These are phyloP conservation scores for Gambusia yucatana DNA, from an alignment of 2,797 vertebrate genomes.

Conservation along the genomic window DNA sequence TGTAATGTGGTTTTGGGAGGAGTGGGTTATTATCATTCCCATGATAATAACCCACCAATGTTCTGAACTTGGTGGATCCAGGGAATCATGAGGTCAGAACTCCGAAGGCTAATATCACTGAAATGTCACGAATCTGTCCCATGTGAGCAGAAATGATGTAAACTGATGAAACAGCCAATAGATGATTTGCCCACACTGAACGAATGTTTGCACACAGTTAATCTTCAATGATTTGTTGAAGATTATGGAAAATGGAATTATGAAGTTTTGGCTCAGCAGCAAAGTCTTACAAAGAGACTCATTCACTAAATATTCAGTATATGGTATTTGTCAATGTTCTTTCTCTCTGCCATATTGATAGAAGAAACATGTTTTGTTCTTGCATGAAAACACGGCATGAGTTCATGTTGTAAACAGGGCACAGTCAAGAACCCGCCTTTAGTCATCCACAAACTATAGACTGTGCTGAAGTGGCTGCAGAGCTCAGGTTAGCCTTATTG, in stretches of 20 bases:
- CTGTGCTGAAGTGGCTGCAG: slow-evolving; percentile 21
- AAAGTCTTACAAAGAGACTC: slow-evolving; percentile 27
- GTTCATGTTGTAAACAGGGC: neutral
- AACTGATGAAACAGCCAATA: slow-evolving; percentile 36
- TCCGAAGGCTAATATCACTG: slow-evolving; percentile 25
- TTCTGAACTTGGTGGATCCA: slow-evolving; percentile 6
- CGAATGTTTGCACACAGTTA: slow-evolving; percentile 43
- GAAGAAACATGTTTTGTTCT: slow-evolving; percentile 5
- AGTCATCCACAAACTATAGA: slow-evolving; percentile 23
- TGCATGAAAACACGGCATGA: slow-evolving; percentile 7
- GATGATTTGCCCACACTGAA: slow-evolving; percentile 30
- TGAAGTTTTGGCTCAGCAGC: slow-evolving; percentile 44
- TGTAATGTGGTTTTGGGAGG: slow-evolving; percentile 34
- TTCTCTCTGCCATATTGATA: slow-evolving; percentile 23
- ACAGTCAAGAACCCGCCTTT: slow-evolving; percentile 11
- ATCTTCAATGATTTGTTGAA: slow-evolving; percentile 38
- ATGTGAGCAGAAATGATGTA: slow-evolving; percentile 8
- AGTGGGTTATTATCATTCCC: slow-evolving; percentile 8
- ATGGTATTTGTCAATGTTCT: slow-evolving; percentile 25
- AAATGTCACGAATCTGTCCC: slow-evolving; percentile 28
- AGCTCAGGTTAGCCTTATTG: slow-evolving; percentile 42
- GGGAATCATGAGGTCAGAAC: slow-evolving; percentile 9
- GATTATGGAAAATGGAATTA: slow-evolving; percentile 31
- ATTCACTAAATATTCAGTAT: slow-evolving; percentile 23
- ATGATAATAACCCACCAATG: neutral